Base-by-base conservation (phyloP, 2,888 invertebrate genomes). In the Acleris holmiana region DNA sequence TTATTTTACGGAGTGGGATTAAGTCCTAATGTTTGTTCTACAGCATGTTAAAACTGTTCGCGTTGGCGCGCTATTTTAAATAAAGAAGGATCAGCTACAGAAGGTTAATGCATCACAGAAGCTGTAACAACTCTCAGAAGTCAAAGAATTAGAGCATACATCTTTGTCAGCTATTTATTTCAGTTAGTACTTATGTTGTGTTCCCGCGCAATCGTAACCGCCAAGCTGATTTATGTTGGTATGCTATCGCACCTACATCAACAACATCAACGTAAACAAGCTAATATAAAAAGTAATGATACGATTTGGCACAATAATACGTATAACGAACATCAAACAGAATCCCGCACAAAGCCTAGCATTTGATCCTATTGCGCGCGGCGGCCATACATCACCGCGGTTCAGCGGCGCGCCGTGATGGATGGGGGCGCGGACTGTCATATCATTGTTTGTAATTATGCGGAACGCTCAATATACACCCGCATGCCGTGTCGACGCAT, bases 371-470 rank as follows among this genome's bases (percentile, higher is more conserved):
- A 65, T 65, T 65, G 68, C 68, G 58, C 58, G 62, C 54, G 66
- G 69, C 62, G 61, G 44, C 70, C 68, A 71, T 73, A 71, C 69
- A 73, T 75, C 74, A 74, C 70, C 66, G 64, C 68, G 69, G 69
- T 67, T 69, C 68, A 69, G 49, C 60, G 68, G 48, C 53, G 61
- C 65, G 21, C 49, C 61, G 67, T 73, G 73, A 76, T 76, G 73
- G 74, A 76, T 76, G 73, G 59, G 59, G 58, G 66, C 67, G 40
- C 59, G 69, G 72, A 71, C 68, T 64, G 72, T 70, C 68, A 64
- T 67, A 71, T 75, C 73, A 75, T 75, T 75, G 74, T 75, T 72
- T 70, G 69, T 71, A 72, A 73, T 73, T 71, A 73, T 69, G 71
- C 54, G 64, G 53, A 59, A 59, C 61, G 55, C 44, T 66, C 58